A percentile compares a stretch with the other conserved stretches of the same genome.
These are phyloP conservation scores for Oncorhynchus kisutch DNA, from an alignment of 2,113 vertebrate genomes.

Conservation along the genomic window DNA sequence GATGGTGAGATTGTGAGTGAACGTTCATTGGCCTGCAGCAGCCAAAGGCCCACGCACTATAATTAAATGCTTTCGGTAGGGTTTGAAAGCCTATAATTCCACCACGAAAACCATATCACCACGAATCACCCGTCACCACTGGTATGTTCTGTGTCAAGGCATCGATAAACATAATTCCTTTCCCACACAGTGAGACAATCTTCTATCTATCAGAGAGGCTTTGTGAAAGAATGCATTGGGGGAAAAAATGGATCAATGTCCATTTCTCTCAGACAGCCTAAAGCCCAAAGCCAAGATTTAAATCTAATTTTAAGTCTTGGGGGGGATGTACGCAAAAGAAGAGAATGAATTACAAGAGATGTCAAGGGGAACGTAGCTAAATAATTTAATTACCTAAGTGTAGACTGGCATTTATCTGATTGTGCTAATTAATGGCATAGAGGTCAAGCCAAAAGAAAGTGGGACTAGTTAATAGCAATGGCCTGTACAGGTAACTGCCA, in stretches of 20 bases:
- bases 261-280: constrained; percentile 34
- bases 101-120: neutral
- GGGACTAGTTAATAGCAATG: constrained; percentile 43
- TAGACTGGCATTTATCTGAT: constrained; percentile 63
- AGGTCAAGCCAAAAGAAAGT: constrained; percentile 45
- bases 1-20: constrained; percentile 44
- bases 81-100: constrained; percentile 49
- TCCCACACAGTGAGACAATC: constrained; percentile 16
- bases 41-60: constrained; percentile 26
- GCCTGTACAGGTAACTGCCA: neutral
- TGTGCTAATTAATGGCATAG: constrained; percentile 44
- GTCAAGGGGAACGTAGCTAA: constrained; percentile 52
- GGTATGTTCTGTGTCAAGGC: constrained; percentile 7
- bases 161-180: constrained; percentile 18
- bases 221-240: neutral
- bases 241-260: constrained; percentile 53
- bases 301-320: constrained; percentile 61
- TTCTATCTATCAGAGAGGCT: neutral
- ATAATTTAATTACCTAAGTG: constrained; percentile 62
- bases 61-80: constrained; percentile 43
- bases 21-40: constrained; percentile 38
- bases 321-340: constrained; percentile 37
- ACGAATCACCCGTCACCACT: neutral
- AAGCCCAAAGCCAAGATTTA: constrained; percentile 46
- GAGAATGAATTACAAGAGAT: constrained; percentile 61